Evolutionary conservation across 2,888 invertebrate species (phyloP), one percentile per base, ranked within the genome.

Genomic region (Dynastes hyllus): DNA sequence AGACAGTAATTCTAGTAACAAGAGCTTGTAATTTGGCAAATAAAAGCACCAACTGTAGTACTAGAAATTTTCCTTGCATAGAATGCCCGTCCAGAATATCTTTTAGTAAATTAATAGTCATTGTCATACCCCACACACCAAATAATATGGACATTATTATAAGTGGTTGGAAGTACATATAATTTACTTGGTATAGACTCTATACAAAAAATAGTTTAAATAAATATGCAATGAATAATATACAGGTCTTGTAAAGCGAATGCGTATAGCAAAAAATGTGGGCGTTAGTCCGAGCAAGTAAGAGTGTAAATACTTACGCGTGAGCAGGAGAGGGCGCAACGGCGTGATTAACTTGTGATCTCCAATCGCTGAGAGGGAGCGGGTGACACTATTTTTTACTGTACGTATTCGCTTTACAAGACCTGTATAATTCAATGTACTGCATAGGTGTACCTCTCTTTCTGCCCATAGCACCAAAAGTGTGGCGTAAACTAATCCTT

Each of bases 101-200:
- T 85, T 89, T 84, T 86, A 94, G 78, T 88, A 91, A 88, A 82
- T 91, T 90, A 29, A 93, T 91, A 3, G 92, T 90, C 91, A 94
- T 93, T 53, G 91, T 91, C 85, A 94, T 90, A 0, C 93, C 93
- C 92, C 94, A 95, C 66, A 94, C 90, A 13, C 93, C 94, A 37
- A 92, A 88, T 6, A 94, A 88, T 80, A 95, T 94, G 5, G 94
- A 94, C 1, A 90, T 87, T 2, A 92, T 90, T 55, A 93, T 90
- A 63, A 94, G 87, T 0, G 93, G 93, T 87, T 94, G 94, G 78
- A 94, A 88, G 86, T 91, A 94, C 84, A 92, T 87, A 85, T 92
- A 92, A 84, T 91, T 91, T 9, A 91, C 89, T 83, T 90, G 88
- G 85, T 92, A 93, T 75, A 93, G 85, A 83, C 90, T 90, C 93